Conservation (phyloP, 2,113 vertebrate species). For the Arizona elegans region DNA sequence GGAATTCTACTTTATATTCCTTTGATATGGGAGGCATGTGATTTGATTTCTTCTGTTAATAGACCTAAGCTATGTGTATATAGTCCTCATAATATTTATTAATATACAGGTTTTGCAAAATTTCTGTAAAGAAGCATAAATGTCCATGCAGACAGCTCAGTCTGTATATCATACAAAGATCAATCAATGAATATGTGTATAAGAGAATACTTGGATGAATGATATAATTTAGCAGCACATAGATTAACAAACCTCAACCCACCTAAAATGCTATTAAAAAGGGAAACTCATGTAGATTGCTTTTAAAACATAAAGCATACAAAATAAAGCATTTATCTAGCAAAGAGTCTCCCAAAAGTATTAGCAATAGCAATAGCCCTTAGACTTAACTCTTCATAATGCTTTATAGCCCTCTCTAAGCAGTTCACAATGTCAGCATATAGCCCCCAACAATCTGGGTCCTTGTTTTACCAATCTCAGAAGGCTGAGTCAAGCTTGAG, state of each 20-base stretch:
- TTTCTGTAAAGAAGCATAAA: neutral
- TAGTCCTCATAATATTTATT: constrained; percentile 24
- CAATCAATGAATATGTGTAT: constrained; percentile 44
- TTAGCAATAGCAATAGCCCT: neutral
- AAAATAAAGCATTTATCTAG: neutral
- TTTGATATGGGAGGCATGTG: neutral
- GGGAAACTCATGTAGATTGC: constrained; percentile 34
- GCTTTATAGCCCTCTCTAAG: neutral
- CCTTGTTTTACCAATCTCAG: neutral
- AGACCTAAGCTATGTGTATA: constrained; percentile 11
- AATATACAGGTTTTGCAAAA: neutral
- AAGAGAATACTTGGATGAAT: constrained; percentile 45
- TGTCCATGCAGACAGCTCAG: neutral
- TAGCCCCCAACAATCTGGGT: neutral
- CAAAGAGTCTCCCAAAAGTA: neutral
- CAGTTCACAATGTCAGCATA: neutral
- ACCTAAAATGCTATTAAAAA: constrained; percentile 40
- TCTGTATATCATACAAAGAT: constrained; percentile 50
- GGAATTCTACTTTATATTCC: constrained; percentile 7
- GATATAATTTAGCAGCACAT: constrained; percentile 11
- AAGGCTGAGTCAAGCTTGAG: neutral
- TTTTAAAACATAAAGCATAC: constrained; percentile 14
- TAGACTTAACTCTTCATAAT: neutral
- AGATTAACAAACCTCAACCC: constrained; percentile 31
- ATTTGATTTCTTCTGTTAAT: constrained; percentile 10